Evolutionary conservation across 1,140 invertebrate genomes (phyloP).

Genomic region (Daktulosphaira vitifoliae): DNA sequence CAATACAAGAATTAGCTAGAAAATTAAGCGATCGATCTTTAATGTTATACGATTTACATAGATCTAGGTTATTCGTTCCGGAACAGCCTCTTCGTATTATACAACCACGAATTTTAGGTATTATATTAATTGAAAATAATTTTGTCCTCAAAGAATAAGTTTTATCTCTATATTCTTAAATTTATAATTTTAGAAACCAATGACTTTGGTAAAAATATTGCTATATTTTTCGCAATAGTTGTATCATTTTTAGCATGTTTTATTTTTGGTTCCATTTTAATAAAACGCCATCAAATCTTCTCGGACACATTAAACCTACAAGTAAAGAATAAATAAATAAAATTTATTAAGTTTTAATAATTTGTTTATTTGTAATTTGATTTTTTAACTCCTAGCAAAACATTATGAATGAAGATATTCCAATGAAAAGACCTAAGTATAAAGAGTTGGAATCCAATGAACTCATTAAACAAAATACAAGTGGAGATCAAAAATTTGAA

Average conservation of each 20-base stretch:
- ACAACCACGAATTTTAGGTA: conserved; percentile 10
- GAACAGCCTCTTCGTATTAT: conserved; percentile 24
- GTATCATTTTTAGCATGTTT: conserved; percentile 22
- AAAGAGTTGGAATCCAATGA: conserved; percentile 21
- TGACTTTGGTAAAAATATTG: conserved; percentile 8
- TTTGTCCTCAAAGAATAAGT: too few species aligned
- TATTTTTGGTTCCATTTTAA: conserved; percentile 21
- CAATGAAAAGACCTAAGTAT: conserved; percentile 17
- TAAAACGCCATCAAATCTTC: conserved; percentile 17
- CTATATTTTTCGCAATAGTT: conserved; percentile 23
- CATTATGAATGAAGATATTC: background rate
- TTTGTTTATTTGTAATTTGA: too few species aligned
- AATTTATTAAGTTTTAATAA: too few species aligned
- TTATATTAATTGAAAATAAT: background rate
- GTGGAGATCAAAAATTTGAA: background rate
- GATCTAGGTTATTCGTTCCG: conserved; percentile 11
- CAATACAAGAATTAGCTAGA: conserved; percentile 9
- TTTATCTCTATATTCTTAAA: too few species aligned
- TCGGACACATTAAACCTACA: background rate
- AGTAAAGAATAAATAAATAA: conserved; percentile 25
- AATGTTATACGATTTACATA: conserved; percentile 31
- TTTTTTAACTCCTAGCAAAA: too few species aligned
- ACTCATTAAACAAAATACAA: conserved; percentile 22
- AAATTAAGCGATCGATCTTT: conserved; percentile 18
- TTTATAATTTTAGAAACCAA: background rate